Evolutionary conservation across 2,888 invertebrate species (phyloP).

Genomic region (Plutella xylostella): DNA sequence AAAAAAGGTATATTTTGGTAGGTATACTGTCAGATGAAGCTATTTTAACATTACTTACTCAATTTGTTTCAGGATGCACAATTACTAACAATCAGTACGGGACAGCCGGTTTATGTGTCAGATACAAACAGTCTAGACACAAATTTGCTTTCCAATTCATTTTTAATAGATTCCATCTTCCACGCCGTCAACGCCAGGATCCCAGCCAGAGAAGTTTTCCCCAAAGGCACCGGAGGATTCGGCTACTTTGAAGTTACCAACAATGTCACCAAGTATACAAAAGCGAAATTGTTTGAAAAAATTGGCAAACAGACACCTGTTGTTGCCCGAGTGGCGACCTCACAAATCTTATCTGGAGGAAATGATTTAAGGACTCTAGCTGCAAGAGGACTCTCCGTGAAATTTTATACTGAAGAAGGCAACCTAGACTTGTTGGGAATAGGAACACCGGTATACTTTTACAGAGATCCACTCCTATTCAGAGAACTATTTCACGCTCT

Average conservation of each 20-base stretch:
- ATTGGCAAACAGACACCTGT: conserved; percentile 72
- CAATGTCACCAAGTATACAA: conserved; percentile 74
- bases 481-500: conserved; percentile 63
- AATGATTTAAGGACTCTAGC: conserved; percentile 61
- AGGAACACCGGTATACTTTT: conserved; percentile 68
- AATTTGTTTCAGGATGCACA: too few species aligned
- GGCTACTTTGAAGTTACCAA: conserved; percentile 86
- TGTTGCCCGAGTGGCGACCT: conserved; percentile 68
- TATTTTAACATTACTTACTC: too few species aligned
- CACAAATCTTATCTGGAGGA: conserved; percentile 73
- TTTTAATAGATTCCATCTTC: conserved; percentile 74
- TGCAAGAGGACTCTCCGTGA: conserved; percentile 50
- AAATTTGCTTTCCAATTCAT: conserved; percentile 79
- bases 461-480: conserved; percentile 65
- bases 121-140: conserved; percentile 80
- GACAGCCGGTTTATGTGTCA: conserved; percentile 75
- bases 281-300: conserved; percentile 69
- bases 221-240: conserved; percentile 89
- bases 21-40: too few species aligned
- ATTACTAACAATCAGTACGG: conserved; percentile 74
- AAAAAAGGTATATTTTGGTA: too few species aligned
- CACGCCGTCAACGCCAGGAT: conserved; percentile 86
- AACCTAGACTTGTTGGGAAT: conserved; percentile 40
- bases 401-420: conserved; percentile 34
- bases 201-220: conserved; percentile 91